Base-by-base conservation (phyloP, 1,140 invertebrate genomes). In the Leptinotarsa defecta region DNA sequence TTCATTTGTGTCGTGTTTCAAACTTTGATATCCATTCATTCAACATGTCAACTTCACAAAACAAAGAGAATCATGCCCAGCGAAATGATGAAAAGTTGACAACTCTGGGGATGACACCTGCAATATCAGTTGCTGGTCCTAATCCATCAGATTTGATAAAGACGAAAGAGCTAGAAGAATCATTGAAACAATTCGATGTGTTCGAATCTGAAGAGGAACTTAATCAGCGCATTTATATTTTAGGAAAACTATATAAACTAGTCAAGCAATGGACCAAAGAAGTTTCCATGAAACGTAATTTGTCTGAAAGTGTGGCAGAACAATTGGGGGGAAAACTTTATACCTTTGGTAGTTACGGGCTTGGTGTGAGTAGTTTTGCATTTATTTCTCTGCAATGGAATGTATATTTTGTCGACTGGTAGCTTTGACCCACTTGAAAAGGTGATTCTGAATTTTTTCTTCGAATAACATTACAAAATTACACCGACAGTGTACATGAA, bases 271-370 rank as follows among this genome's bases (percentile, higher is more conserved):
- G 97, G 97, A 97, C 98, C 72, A 89, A 91, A 83, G 93, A 97
- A 79, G 89, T 96, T 15, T 96, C 95, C 78, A 87, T 96, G 67
- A 89, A 91, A 80, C 95, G 95, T 86, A 96, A 96, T 84, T 95
- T 98, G 92, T 95, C 96, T 6, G 89, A 91, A 77, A 93, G 90
- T 82, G 91, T 95, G 0, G 94, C 95, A 11, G 94, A 95, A 76
- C 91, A 91, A 83, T 92, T 98, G 77, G 97, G 98, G 67, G 98
- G 98, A 3, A 99, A 98, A 88, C 97, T 99, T 75, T 99, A 97
- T 83, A 99, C 98, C 24, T 99, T 99, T 89, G 98, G 98, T 67
- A 99, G 98, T 69, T 99, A 94, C 82, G 89, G 93, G 77, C 86
- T 94, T 78, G 94, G 93, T 73, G 94, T 89, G 79, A 87, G 87